These are phyloP conservation scores for Dione juno DNA, from an alignment of 2,888 invertebrate genomes.

Conservation along the genomic window DNA sequence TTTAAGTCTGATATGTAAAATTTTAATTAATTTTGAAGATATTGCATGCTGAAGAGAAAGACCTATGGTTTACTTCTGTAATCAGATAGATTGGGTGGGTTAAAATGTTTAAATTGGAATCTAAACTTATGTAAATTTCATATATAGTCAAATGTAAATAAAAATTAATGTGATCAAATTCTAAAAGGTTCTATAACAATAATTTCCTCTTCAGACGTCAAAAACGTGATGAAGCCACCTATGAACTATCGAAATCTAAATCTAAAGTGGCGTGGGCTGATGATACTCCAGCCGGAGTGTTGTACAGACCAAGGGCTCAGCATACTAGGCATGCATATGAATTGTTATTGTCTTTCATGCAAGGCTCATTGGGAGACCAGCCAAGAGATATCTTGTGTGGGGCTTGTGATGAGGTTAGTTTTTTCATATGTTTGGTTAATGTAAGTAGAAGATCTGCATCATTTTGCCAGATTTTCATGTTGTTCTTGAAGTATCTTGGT, in stretches of 20 bases:
- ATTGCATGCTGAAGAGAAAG: too few relatives aligned
- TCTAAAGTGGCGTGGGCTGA: slow-evolving; percentile 94
- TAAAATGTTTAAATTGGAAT: too few relatives aligned
- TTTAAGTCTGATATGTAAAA: too few relatives aligned
- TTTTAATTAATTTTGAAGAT: too few relatives aligned
- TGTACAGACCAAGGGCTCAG: slow-evolving; percentile 98
- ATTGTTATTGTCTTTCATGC: slow-evolving; percentile 96
- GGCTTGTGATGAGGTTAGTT: slow-evolving; percentile 97
- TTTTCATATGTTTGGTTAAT: not conserved
- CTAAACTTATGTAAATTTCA: too few relatives aligned
- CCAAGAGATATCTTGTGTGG: slow-evolving; percentile 98
- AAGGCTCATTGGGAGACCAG: slow-evolving; percentile 98
- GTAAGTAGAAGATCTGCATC: too few relatives aligned
- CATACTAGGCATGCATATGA: slow-evolving; percentile 99
- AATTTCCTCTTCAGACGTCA: slow-evolving; percentile 84
- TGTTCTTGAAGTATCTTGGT: too few relatives aligned
- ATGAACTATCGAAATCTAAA: slow-evolving; percentile 95
- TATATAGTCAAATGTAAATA: too few relatives aligned
- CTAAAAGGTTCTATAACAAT: not conserved
- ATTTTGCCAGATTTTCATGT: too few relatives aligned
- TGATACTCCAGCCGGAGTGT: slow-evolving; percentile 94
- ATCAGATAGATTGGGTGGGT: too few relatives aligned
- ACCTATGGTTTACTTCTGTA: too few relatives aligned
- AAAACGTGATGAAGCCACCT: slow-evolving; percentile 95
- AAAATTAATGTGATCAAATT: too few relatives aligned